phyloP scores from a whole-genome alignment of 2,888 invertebrate genomes.

The Achlya flavicornis region DNA sequence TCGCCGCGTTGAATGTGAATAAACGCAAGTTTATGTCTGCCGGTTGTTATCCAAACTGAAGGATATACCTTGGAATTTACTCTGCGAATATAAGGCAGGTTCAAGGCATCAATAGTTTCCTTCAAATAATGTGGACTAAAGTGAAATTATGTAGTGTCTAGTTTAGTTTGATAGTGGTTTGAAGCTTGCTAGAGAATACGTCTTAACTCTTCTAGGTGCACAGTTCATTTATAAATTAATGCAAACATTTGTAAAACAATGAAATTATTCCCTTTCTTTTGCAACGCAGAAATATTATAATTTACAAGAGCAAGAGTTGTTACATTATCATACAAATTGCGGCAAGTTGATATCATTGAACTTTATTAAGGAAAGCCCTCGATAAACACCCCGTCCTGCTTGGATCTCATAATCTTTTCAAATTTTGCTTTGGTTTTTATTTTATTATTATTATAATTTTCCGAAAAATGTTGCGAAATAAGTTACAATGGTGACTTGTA shows the following conservation, averaged over 20 bases:
- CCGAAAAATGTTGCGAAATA: not conserved
- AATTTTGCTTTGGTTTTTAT: constrained; percentile 47
- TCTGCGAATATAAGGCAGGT: not conserved
- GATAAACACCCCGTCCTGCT: constrained; percentile 64
- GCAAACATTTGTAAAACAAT: constrained; percentile 32
- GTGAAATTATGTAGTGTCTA: no score
- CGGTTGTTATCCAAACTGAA: no score
- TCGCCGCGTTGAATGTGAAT: no score
- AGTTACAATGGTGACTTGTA: not conserved
- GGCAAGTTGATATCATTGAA: constrained; percentile 61
- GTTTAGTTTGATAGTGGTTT: not conserved
- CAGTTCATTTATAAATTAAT: constrained; percentile 50
- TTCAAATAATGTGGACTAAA: no score
- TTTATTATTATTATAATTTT: constrained; percentile 14
- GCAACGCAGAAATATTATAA: constrained; percentile 68
- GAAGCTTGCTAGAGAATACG: not conserved
- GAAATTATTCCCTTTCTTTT: constrained; percentile 60
- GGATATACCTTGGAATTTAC: no score
- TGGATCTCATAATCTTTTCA: constrained; percentile 44
- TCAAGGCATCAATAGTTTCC: no score
- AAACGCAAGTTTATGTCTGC: no score
- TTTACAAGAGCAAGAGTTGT: constrained; percentile 70
- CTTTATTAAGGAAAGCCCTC: constrained; percentile 63
- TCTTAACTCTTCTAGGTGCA: constrained; percentile 2
- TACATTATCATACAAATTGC: constrained; percentile 73